A percentile compares a stretch with the other conserved stretches of the same genome.
These are phyloP conservation scores for Colletes latitarsis DNA, from an alignment of 1,140 invertebrate species.

Conservation along the genomic window DNA sequence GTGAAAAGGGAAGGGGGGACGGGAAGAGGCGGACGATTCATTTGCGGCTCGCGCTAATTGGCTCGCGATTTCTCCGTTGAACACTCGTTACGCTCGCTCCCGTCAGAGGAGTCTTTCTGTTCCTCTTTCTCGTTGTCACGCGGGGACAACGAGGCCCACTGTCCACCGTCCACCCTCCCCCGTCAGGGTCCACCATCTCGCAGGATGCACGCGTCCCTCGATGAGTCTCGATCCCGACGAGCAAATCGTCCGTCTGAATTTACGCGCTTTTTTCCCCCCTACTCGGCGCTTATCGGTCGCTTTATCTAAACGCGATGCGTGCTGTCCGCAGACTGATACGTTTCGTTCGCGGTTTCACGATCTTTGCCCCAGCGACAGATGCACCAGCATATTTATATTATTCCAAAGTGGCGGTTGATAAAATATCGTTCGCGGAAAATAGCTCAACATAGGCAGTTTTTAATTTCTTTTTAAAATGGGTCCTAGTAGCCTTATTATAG, in stretches of 20 bases:
- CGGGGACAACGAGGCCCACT: constrained; percentile 37
- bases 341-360: not conserved
- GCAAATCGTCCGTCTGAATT: not conserved
- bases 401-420: too few relatives aligned
- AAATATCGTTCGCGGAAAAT: too few relatives aligned
- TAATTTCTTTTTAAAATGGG: too few relatives aligned
- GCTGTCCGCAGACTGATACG: not conserved
- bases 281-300: not conserved
- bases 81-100: constrained; percentile 56
- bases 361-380: not conserved
- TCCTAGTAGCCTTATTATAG: too few relatives aligned
- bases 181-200: constrained; percentile 38
- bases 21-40: constrained; percentile 50
- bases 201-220: not conserved
- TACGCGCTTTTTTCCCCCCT: not conserved
- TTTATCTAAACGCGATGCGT: constrained; percentile 9
- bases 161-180: constrained; percentile 16
- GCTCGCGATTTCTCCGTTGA: constrained; percentile 59
- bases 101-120: constrained; percentile 45
- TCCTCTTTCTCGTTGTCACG: constrained; percentile 30
- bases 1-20: constrained; percentile 10
- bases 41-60: constrained; percentile 74
- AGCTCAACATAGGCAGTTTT: too few relatives aligned
- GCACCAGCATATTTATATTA: not conserved
- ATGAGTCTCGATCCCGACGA: not conserved